phyloP scores from a whole-genome alignment of 2,113 vertebrate genomes.

The Pterophyllum scalare region DNA sequence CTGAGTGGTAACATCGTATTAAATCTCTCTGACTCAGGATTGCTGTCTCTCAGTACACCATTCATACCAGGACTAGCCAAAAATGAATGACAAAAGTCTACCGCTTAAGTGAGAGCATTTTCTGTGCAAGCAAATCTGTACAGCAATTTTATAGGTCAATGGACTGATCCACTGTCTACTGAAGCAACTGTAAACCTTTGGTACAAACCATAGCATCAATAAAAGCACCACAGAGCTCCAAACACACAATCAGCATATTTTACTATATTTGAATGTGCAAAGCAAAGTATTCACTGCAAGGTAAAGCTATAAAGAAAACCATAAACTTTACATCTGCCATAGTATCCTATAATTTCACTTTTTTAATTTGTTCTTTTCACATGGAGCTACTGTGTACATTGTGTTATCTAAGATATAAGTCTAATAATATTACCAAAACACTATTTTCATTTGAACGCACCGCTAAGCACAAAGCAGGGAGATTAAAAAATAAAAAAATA shows the following conservation, averaged over 20 bases:
- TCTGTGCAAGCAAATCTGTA: slow-evolving; percentile 18
- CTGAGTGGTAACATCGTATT: slow-evolving; percentile 66
- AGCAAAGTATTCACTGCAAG: neutral
- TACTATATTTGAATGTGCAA: neutral
- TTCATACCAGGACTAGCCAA: slow-evolving; percentile 46
- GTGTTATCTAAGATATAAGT: neutral
- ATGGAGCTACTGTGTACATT: neutral
- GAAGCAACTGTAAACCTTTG: slow-evolving; percentile 19
- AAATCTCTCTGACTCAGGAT: slow-evolving; percentile 71
- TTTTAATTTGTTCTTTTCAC: neutral
- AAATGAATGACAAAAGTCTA: slow-evolving; percentile 55
- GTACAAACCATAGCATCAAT: neutral
- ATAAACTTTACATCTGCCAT: neutral
- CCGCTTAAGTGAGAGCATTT: slow-evolving; percentile 25
- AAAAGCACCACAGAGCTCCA: neutral
- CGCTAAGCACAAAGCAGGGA: neutral
- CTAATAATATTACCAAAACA: neutral
- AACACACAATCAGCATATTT: neutral
- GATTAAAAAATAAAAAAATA: neutral
- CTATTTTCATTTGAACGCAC: neutral
- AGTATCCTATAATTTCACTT: neutral
- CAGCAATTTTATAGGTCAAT: slow-evolving; percentile 26
- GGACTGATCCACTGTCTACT: slow-evolving; percentile 4
- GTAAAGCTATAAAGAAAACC: neutral
- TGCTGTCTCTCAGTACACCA: slow-evolving; percentile 55